Evolutionary conservation across 1,140 invertebrate genomes (phyloP), one percentile per base, ranked within the genome.

Genomic region (Zaprionus lachaisei): DNA sequence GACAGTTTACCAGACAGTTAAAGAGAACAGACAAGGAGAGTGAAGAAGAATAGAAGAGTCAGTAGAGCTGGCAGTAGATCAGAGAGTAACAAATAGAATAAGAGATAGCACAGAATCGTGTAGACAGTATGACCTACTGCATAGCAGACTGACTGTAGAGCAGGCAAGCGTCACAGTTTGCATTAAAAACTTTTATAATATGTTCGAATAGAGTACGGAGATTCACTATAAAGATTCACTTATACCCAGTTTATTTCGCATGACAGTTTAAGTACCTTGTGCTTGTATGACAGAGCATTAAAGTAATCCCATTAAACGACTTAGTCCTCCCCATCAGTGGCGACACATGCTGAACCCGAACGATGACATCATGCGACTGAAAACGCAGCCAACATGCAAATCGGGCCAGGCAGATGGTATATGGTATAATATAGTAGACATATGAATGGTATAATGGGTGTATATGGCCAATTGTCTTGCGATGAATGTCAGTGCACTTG

Each of bases 401-500:
- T 81, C 79, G 84, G 80, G 69, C 55, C 73, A 68, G 55, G 67
- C 60, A 72, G 47, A 72, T 69, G 47, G 9, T 31, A 26, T 49
- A 73, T 44, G 51, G n/a, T 15, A 56, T 37, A 51, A 41, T 60
- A 60, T 60, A 34, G 20, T 24, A 37, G 22, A 41, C 20, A 38
- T 37, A 34, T 34, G 34, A 15, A 41, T 38, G 6, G 12, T 61
- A 17, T 47, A 49, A 15, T 17, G 41, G n/a, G 20, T 47, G 11
- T 47, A 77, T 74, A 61, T 72, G 71, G 84, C 77, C 66, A 89
- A 81, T 87, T 87, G 84, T 77, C 74, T 70, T 14, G 55, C 20
- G 49, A 5, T 72, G 67, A 80, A 78, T 78, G 80, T 80, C 80
- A 83, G 80, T 89, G 84, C 85, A 89, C 81, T 89, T 89, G 81